phyloP scores from a whole-genome alignment of 2,113 vertebrate genomes.

The Rhea americana region DNA sequence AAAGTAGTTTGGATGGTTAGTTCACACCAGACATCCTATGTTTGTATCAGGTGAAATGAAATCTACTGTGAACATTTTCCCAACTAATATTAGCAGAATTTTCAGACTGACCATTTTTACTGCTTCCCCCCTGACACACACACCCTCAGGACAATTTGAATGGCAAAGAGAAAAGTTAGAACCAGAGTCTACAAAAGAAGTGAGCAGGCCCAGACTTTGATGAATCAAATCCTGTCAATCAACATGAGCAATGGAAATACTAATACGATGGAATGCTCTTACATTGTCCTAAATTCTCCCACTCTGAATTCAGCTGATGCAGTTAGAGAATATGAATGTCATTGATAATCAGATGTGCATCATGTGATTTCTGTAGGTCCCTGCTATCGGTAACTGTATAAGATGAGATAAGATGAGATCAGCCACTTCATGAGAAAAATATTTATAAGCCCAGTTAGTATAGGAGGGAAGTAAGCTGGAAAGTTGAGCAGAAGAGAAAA shows the following conservation, averaged over 20 bases:
- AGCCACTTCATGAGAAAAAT: not conserved
- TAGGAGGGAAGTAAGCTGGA: not conserved
- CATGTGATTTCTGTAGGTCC: not conserved
- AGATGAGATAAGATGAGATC: not conserved
- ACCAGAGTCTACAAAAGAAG: not conserved
- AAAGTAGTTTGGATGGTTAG: not conserved
- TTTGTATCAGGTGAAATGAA: not conserved
- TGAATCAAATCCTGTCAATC: not conserved
- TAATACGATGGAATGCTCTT: not conserved
- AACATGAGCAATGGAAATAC: not conserved
- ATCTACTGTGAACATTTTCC: not conserved
- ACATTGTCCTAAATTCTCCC: not conserved
- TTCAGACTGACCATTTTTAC: not conserved
- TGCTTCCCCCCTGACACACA: not conserved
- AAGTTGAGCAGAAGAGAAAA: not conserved
- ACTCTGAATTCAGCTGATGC: not conserved
- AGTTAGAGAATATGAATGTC: not conserved
- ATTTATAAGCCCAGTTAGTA: not conserved
- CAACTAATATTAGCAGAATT: fast-evolving
- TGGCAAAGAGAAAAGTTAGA: not conserved
- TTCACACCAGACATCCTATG: not conserved
- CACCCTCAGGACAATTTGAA: not conserved
- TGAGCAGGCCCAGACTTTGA: not conserved
- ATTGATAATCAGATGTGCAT: not conserved
- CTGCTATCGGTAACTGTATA: not conserved